phyloP scores from a whole-genome alignment of 2,113 vertebrate species.

The Phocoena phocoena region DNA sequence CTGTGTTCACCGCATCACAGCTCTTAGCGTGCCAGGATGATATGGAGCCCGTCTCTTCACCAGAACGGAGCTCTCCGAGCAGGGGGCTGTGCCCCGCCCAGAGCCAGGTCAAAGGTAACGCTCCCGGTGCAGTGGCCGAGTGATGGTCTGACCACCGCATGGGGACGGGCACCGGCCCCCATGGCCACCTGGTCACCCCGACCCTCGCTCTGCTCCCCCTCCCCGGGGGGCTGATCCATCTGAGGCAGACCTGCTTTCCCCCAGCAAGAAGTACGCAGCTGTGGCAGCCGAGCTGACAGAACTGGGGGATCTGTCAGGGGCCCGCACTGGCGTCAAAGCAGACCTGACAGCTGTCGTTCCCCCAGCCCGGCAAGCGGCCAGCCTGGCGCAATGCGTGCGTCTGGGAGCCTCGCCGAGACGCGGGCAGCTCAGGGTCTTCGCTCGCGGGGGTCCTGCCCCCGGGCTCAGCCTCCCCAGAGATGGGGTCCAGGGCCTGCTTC shows the following conservation, averaged over 20 bases:
- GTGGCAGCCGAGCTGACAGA: not conserved
- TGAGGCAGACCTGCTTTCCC: not conserved
- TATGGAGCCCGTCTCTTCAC: not conserved
- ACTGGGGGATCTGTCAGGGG: constrained; percentile 33
- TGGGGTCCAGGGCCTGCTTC: not conserved
- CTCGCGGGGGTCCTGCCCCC: not conserved
- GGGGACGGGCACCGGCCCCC: not conserved
- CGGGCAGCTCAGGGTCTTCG: not conserved
- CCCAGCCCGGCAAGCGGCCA: not conserved
- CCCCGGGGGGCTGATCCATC: not conserved
- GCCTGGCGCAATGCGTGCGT: not conserved
- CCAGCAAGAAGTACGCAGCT: not conserved
- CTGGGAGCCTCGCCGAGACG: not conserved
- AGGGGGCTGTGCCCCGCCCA: too few relatives aligned
- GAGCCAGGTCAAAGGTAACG: not conserved
- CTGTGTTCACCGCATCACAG: not conserved
- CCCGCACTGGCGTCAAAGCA: constrained; percentile 29
- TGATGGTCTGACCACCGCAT: fast-evolving
- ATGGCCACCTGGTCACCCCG: fast-evolving
- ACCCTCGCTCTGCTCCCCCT: not conserved
- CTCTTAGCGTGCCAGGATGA: not conserved
- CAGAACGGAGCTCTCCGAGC: not conserved
- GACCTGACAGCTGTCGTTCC: constrained; percentile 47
- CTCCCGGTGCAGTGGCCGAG: not conserved
- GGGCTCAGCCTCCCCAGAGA: not conserved